Base-by-base conservation (phyloP, 2,888 invertebrate genomes). In the Xestoiulus laeticollis region DNA sequence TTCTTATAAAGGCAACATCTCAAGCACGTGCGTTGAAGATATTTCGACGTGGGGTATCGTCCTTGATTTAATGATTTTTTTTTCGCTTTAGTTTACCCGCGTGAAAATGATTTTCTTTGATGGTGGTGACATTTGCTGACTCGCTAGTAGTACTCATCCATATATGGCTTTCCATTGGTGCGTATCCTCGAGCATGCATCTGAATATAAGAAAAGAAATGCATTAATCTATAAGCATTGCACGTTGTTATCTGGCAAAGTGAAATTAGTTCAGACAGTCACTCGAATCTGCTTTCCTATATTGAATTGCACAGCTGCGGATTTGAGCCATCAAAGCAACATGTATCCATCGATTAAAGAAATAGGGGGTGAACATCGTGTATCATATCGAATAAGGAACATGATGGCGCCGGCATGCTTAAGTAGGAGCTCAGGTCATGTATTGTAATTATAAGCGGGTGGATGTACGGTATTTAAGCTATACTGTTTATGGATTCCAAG, bases 211-310 rank as follows among this genome's bases (percentile, higher is more conserved):
- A 30, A 78, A 78, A 78, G 78, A 30, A 30, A 78, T 78, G 78
- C 78, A 32, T 30, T 78, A 78, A 78, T 78, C 78, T 78, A 78
- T 78, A 78, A 78, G 78, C 78, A 78, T 78, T 78, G 78, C 78
- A 78, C 78, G 78, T 32, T 78, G 78, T 78, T 78, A 78, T 78
- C 78, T 78, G 78, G 30, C 78, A 78, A 78, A 78, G 78, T 78
- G 78, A 78, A 78, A 78, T 78, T 78, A 78, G 78, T 78, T 78
- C 78, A 78, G 78, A 78, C 78, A 22, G 68, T 68, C 68, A 68
- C 68, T 68, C 68, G 68, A 68, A 68, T 22, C 68, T 68, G 68
- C 68, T 68, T 26, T 22, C 68, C 68, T 68, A 68, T 68, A 68
- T 68, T 68, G 68, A 68, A 68, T 78, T 78, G 78, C 78, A 78